phyloP scores from a whole-genome alignment of 2,888 invertebrate species.

The Neoaliturus tenellus region DNA sequence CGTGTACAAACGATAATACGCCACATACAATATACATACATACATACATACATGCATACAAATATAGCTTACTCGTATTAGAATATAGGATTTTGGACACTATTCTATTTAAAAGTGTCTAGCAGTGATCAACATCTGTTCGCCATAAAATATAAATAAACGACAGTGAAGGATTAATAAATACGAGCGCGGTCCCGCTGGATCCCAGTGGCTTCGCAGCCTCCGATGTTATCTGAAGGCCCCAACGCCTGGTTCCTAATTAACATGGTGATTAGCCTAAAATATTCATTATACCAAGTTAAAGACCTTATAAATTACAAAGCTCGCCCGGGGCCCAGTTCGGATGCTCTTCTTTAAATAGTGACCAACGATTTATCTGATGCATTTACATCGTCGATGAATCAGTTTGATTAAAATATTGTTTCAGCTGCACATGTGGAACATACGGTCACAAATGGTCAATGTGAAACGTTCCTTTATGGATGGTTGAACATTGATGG shows the following conservation, averaged over 20 bases:
- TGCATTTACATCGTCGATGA: background rate
- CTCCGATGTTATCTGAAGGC: background rate
- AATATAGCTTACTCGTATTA: too few relatives aligned
- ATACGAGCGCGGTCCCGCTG: too few relatives aligned
- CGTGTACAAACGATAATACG: too few relatives aligned
- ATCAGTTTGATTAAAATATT: background rate
- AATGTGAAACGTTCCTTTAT: too few relatives aligned
- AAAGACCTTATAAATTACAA: conserved; percentile 25
- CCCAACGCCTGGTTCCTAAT: background rate
- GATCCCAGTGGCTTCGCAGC: background rate
- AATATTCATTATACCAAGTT: conserved; percentile 23
- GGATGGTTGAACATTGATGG: too few relatives aligned
- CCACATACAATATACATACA: too few relatives aligned
- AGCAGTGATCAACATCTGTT: too few relatives aligned
- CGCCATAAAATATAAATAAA: too few relatives aligned
- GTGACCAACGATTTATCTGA: background rate
- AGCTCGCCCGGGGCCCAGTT: background rate
- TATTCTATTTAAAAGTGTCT: too few relatives aligned
- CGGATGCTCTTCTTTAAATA: conserved; percentile 18
- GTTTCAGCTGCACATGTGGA: background rate
- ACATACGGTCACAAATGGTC: too few relatives aligned
- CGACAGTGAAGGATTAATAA: background rate
- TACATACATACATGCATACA: too few relatives aligned
- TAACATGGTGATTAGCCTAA: conserved; percentile 33
- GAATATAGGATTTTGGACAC: too few relatives aligned